Evolutionary conservation across 2,113 vertebrate genomes (phyloP).

Genomic region (Ictalurus punctatus): DNA sequence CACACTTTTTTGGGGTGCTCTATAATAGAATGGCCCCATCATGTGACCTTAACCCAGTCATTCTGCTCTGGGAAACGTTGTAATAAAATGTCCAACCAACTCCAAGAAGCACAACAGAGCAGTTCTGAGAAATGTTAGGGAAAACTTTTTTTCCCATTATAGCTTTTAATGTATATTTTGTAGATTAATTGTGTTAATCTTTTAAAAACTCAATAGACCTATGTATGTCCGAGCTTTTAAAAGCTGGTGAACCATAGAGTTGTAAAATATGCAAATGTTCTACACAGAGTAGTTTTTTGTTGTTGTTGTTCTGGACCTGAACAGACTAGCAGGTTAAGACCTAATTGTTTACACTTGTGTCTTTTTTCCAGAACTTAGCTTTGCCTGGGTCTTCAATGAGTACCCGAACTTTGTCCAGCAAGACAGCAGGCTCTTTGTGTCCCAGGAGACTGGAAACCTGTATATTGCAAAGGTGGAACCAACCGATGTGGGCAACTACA

Average conservation of each 20-base stretch:
- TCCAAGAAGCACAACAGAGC: background rate
- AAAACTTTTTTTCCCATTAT: background rate
- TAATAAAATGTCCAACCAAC: background rate
- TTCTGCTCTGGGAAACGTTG: background rate
- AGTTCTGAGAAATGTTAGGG: background rate
- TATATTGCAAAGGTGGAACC: slow-evolving; percentile 93
- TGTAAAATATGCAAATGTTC: background rate
- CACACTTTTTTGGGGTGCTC: background rate
- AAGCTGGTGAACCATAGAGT: background rate
- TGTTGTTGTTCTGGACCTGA: background rate
- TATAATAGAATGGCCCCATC: background rate
- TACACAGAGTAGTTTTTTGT: background rate
- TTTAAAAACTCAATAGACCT: background rate
- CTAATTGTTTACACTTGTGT: background rate
- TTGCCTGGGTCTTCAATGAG: slow-evolving; percentile 94
- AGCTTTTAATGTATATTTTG: background rate
- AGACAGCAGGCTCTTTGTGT: slow-evolving; percentile 88
- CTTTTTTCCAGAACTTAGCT: slow-evolving; percentile 77
- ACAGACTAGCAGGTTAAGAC: background rate
- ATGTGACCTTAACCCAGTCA: background rate
- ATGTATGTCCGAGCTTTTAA: background rate
- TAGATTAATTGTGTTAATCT: background rate
- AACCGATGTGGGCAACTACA: slow-evolving; percentile 92
- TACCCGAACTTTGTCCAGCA: slow-evolving; percentile 88
- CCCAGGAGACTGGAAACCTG: slow-evolving; percentile 91